phyloP scores from a whole-genome alignment of 2,113 vertebrate species.

The Papio anubis region DNA sequence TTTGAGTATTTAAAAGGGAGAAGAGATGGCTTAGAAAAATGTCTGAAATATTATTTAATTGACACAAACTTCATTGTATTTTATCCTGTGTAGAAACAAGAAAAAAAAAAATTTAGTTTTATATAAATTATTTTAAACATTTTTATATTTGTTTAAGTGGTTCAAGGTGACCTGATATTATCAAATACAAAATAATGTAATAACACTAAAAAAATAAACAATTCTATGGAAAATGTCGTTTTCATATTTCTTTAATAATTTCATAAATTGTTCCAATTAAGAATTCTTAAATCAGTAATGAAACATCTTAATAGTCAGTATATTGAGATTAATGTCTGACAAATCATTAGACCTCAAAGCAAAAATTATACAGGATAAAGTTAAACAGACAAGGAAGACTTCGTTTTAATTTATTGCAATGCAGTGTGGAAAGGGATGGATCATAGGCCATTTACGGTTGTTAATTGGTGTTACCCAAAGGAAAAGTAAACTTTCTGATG shows the following conservation, averaged over 20 bases:
- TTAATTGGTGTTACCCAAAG: neutral
- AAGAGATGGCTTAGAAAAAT: neutral
- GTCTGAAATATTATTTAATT: neutral
- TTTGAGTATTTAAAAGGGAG: neutral
- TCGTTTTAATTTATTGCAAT: neutral
- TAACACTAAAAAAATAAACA: neutral
- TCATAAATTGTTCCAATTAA: neutral
- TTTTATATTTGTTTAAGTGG: neutral
- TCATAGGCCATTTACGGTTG: accelerated
- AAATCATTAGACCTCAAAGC: neutral
- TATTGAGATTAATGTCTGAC: neutral
- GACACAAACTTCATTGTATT: neutral
- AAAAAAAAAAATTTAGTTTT: neutral
- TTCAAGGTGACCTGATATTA: neutral
- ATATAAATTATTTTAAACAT: neutral
- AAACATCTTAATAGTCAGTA: neutral
- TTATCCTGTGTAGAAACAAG: neutral
- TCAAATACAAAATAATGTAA: neutral
- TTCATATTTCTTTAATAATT: neutral
- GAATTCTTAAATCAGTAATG: neutral
- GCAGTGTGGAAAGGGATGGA: accelerated
- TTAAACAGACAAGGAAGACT: neutral
- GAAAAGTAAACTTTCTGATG: neutral
- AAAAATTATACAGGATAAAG: neutral
- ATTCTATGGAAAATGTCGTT: neutral